Evolutionary conservation across 2,797 vertebrate species (phyloP).

Genomic region (Zalophus californianus): DNA sequence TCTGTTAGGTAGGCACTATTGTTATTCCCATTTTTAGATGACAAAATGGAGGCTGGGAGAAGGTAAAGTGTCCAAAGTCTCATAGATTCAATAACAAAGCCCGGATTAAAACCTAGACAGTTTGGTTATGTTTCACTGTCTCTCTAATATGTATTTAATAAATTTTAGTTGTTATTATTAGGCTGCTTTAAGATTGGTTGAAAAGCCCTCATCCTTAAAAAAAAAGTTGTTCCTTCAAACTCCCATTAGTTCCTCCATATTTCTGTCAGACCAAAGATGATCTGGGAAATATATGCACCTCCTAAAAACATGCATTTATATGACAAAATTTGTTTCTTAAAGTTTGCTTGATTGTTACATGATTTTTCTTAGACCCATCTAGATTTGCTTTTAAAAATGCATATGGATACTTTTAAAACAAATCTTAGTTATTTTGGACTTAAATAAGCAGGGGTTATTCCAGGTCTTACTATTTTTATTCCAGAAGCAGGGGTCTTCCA

Average conservation of each 20-base stretch:
- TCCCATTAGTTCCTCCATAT: not conserved
- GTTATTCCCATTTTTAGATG: not conserved
- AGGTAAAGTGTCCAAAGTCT: not conserved
- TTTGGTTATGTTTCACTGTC: not conserved
- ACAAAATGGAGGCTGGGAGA: constrained; percentile 18
- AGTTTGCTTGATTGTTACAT: not conserved
- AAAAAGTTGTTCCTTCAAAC: not conserved
- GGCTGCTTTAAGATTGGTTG: not conserved
- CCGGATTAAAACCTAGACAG: not conserved
- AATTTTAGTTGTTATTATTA: not conserved
- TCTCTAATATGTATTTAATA: not conserved
- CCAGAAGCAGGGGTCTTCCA: not conserved
- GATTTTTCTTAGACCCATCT: not conserved
- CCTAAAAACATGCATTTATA: not conserved
- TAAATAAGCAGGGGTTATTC: not conserved
- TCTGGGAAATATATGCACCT: not conserved
- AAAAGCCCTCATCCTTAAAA: constrained; percentile 27
- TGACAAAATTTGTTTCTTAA: not conserved
- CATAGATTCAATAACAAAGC: not conserved
- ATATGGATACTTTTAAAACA: constrained; percentile 3
- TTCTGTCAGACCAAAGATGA: constrained; percentile 58
- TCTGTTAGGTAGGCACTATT: not conserved
- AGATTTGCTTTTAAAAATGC: constrained; percentile 41
- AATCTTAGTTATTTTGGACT: constrained; percentile 36
- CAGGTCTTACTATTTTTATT: constrained; percentile 11